These are phyloP conservation scores for Poecilia wingei DNA, from an alignment of 2,797 vertebrate species.

Conservation along the genomic window DNA sequence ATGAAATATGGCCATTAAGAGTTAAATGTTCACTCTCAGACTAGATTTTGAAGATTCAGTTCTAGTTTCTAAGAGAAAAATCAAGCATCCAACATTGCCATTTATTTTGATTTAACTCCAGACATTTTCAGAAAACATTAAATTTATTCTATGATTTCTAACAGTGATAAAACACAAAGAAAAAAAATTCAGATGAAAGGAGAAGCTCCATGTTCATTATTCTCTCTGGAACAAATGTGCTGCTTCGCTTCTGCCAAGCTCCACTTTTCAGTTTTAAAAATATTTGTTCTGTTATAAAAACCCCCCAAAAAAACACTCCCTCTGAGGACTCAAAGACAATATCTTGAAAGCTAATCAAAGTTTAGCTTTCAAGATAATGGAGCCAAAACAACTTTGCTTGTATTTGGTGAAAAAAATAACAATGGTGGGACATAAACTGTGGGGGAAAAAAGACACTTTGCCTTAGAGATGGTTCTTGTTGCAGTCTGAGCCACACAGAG, in stretches of 20 bases:
- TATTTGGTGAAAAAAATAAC: background rate
- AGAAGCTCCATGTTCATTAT: constrained; percentile 25
- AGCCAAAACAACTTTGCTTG: background rate
- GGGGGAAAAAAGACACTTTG: background rate
- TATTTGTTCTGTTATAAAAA: constrained; percentile 5
- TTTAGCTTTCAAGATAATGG: too few relatives aligned
- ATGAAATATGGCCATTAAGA: background rate
- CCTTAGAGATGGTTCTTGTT: background rate
- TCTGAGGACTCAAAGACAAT: constrained; percentile 11
- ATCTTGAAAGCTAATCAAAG: constrained; percentile 29
- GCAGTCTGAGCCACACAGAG: background rate
- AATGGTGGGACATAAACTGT: background rate
- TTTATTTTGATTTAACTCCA: background rate
- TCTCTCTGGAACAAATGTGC: constrained; percentile 8
- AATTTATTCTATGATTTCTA: background rate
- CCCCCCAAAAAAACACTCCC: background rate
- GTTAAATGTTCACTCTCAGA: background rate
- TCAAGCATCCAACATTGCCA: background rate
- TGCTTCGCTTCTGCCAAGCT: constrained; percentile 20
- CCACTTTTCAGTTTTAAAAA: constrained; percentile 19
- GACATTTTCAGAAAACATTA: background rate
- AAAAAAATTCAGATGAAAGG: constrained; percentile 3
- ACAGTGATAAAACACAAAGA: background rate
- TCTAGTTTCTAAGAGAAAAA: background rate
- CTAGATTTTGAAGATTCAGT: background rate